Base-by-base conservation (phyloP, 1,140 invertebrate genomes). In the Ridgeia piscesae region DNA sequence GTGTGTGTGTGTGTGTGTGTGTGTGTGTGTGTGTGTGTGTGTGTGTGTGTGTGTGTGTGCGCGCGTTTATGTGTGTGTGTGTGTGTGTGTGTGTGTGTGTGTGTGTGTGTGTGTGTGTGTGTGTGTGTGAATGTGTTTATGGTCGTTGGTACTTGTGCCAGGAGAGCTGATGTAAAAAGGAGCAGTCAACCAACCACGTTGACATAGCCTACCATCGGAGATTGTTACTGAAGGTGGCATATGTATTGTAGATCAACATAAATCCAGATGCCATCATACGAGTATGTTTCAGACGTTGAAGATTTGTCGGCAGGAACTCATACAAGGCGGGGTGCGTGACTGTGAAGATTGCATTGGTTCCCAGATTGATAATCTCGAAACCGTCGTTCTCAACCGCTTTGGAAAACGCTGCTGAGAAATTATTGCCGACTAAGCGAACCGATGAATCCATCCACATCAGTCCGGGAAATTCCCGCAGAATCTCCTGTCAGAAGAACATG, bases 261-360 rank as follows among this genome's bases (percentile, higher is more conserved):
- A 94, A 92, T n/a, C n/a, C 93, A n/a, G 94, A 91, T 34, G 94
- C 93, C 89, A 93, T 92, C 34, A 94, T 93, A n/a, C 88, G 92
- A 17, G 92, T 91, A 34, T 90, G 91, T 77, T 93, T 92, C 33
- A 95, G 88, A 58, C 93, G 93, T 34, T 91, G 89, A 6, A 93
- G 88, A 92, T 94, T 92, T 0, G 92, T 93, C 1, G 92, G 88
- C 0, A 94, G 35, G 91, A 93, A 94, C 50, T 92, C 50, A 88
- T 93, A 94, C 94, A 94, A 94, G 34, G 94, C 91, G 6, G 94
- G 93, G 91, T 94, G 92, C 4, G 94, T 94, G 8, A 94, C 94
- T 21, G 93, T 92, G 93, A 91, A 94, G 27, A 92, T 94, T 21
- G 94, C 94, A 92, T 94, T 77, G 11, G 58, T 93, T 34, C 93